Conservation (phyloP, 2,888 invertebrate genomes). For the Drosophila basisetae region DNA sequence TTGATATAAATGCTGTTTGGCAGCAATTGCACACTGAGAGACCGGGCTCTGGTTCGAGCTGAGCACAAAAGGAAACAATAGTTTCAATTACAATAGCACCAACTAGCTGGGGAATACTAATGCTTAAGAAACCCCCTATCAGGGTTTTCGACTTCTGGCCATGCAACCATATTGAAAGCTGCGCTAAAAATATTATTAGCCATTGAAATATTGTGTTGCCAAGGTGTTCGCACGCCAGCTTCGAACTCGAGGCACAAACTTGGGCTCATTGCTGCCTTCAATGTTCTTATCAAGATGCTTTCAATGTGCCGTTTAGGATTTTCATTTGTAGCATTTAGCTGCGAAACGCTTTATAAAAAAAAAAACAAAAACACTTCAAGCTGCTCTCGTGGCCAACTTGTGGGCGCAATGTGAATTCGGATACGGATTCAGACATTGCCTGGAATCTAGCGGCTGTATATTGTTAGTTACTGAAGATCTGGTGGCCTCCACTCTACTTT, state of each 20-base stretch:
- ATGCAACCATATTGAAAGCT: conserved; percentile 55
- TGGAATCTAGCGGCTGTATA: conserved; percentile 50
- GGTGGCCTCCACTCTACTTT: conserved; percentile 24
- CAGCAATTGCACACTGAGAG: conserved; percentile 51
- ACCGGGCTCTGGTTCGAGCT: conserved; percentile 8
- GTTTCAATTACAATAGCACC: conserved; percentile 72
- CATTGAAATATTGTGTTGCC: conserved; percentile 71
- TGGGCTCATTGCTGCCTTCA: conserved; percentile 46
- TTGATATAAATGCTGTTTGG: conserved; percentile 77
- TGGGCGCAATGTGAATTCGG: conserved; percentile 68
- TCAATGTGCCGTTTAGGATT: conserved; percentile 81
- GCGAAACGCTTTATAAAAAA: conserved; percentile 64
- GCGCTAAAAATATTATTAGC: conserved; percentile 68
- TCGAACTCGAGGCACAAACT: conserved; percentile 29
- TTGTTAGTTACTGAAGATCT: conserved; percentile 51
- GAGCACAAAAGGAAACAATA: conserved; percentile 69
- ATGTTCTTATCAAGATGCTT: conserved; percentile 76
- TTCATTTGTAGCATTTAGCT: conserved; percentile 80
- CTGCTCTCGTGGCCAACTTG: conserved; percentile 43
- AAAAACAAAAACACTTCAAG: conserved; percentile 19
- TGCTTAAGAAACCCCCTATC: conserved; percentile 32
- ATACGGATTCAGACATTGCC: conserved; percentile 38
- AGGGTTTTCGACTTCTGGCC: conserved; percentile 26
- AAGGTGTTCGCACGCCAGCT: conserved; percentile 78
- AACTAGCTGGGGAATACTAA: conserved; percentile 40